These are phyloP conservation scores for Malurus cyaneus DNA, from an alignment of 2,113 vertebrate species.

Conservation along the genomic window DNA sequence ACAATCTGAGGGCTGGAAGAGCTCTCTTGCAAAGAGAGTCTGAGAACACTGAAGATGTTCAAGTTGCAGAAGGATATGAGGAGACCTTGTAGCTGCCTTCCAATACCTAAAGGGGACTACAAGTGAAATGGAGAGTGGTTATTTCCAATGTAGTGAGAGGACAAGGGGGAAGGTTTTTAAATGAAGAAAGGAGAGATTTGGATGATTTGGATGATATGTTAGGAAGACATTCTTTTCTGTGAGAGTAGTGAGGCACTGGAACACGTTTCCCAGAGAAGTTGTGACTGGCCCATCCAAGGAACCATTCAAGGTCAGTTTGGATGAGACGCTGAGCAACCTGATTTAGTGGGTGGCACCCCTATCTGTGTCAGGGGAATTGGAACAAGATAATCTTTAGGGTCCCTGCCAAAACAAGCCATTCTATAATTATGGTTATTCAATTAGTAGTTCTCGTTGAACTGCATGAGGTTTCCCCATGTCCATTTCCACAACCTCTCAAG, in stretches of 20 bases:
- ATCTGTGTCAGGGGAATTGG: not conserved
- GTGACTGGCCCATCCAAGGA: not conserved
- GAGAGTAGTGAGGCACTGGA: not conserved
- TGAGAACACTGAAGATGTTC: not conserved
- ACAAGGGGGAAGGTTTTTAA: not conserved
- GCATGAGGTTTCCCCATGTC: not conserved
- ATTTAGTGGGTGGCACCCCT: not conserved
- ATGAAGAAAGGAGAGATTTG: not conserved
- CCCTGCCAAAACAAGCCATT: not conserved
- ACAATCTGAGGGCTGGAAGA: not conserved
- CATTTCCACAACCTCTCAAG: not conserved
- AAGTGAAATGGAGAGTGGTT: not conserved
- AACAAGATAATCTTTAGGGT: not conserved
- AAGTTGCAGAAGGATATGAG: not conserved
- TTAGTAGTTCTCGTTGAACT: not conserved
- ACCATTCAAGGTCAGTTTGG: not conserved
- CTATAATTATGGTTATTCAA: not conserved
- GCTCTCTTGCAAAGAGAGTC: accelerated
- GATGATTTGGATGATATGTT: not conserved
- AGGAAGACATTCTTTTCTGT: not conserved
- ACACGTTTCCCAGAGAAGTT: not conserved
- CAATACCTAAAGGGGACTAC: not conserved
- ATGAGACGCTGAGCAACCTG: not conserved
- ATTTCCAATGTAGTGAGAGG: not conserved
- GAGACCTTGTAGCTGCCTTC: not conserved